A percentile compares a stretch with the other conserved stretches of the same genome.
These are phyloP conservation scores for Tamandua tetradactyla DNA, from an alignment of 2,797 vertebrate species.

Conservation along the genomic window DNA sequence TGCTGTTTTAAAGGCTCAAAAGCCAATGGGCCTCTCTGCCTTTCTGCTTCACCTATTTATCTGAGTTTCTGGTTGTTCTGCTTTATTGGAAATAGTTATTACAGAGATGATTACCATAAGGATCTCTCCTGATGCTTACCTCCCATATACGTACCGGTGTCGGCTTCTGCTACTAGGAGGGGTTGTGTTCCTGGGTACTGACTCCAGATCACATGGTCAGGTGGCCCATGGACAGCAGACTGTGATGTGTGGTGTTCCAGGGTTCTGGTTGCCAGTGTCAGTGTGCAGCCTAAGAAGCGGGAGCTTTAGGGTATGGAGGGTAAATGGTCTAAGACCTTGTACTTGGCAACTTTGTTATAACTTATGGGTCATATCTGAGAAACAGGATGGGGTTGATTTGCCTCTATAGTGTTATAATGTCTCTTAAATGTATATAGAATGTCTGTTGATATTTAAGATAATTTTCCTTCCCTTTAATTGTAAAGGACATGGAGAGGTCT, in stretches of 20 bases:
- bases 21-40: not conserved
- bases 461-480: not conserved
- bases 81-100: not conserved
- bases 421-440: not conserved
- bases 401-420: not conserved
- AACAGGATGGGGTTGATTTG: not conserved
- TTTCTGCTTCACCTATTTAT: not conserved
- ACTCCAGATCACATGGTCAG: no score
- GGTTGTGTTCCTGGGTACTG: not conserved
- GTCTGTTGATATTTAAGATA: not conserved
- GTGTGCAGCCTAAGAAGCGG: not conserved
- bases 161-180: not conserved
- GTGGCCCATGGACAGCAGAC: not conserved
- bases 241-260: accelerated
- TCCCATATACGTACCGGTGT: not conserved
- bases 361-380: not conserved
- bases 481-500: not conserved
- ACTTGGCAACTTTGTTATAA: not conserved
- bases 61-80: not conserved
- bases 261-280: not conserved
- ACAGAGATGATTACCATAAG: not conserved
- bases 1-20: not conserved
- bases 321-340: accelerated
- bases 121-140: not conserved
- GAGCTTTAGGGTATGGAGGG: not conserved